These are phyloP conservation scores for Drosophila koepferae DNA, from an alignment of 2,888 invertebrate genomes.

Conservation along the genomic window DNA sequence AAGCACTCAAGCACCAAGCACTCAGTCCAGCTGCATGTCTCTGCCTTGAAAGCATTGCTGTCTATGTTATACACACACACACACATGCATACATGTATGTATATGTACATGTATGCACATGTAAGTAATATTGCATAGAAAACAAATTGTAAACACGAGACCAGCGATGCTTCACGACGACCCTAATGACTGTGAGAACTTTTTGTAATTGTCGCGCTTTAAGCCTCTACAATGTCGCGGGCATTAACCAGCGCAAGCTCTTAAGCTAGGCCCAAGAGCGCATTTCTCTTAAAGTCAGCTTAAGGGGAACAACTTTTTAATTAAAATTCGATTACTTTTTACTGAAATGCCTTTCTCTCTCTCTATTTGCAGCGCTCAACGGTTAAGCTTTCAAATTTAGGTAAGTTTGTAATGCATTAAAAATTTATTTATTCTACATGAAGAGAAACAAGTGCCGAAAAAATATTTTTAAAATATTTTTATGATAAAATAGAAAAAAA, in stretches of 20 bases:
- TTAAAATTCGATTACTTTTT: slow-evolving; percentile 29
- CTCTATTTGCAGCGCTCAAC: slow-evolving; percentile 26
- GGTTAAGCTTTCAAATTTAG: slow-evolving; percentile 21
- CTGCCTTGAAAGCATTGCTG: slow-evolving; percentile 28
- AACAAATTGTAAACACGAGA: slow-evolving; percentile 69
- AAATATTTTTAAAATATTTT: neutral
- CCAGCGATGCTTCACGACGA: slow-evolving; percentile 65
- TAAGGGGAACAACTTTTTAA: neutral
- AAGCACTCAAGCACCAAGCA: slow-evolving; percentile 49
- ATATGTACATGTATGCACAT: neutral
- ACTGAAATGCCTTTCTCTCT: slow-evolving; percentile 4
- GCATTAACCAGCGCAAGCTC: slow-evolving; percentile 49
- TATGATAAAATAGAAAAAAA: neutral
- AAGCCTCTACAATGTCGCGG: slow-evolving; percentile 40
- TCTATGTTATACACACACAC: neutral
- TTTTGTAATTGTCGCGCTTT: slow-evolving; percentile 51
- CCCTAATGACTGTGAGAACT: slow-evolving; percentile 79
- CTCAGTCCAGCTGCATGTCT: slow-evolving; percentile 29
- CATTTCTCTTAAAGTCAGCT: neutral
- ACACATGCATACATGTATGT: neutral
- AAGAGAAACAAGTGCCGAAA: slow-evolving; percentile 58
- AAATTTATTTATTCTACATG: neutral
- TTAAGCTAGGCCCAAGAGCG: slow-evolving; percentile 30
- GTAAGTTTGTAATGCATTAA: slow-evolving; percentile 31
- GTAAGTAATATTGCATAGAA: slow-evolving; percentile 21